Evolutionary conservation across 2,797 vertebrate species (phyloP), one percentile per base, ranked within the genome.

Genomic region (Protosalanx chinensis): DNA sequence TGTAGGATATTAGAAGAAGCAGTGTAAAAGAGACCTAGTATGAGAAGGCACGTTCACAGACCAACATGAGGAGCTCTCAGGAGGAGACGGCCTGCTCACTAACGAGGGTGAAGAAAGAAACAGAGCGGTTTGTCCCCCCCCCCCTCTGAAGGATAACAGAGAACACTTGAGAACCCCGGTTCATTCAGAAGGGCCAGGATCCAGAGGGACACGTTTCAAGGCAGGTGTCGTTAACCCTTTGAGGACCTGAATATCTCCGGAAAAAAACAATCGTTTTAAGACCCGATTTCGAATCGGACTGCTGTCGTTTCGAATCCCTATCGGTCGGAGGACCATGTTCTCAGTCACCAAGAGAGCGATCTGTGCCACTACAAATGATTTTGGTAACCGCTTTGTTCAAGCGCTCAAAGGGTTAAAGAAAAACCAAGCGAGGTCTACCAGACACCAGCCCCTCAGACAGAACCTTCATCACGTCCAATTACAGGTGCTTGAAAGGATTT

Each of bases 21-120:
- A 91, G 91, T 46, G 41, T 46, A 12, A 46, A 46, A 46, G 10
- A 46, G 51, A 56, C 18, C 74, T 81, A 93, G 89, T 88, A 88
- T 86, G 89, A 96, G 93, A 97, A 96, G 95, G 96, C 96, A 98
- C 95, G 95, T 92, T 94, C 94, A 97, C 95, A 96, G 95, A 94
- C 90, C 90, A 83, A 92, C 94, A 94, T 92, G 91, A 94, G 91
- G 89, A 90, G 87, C 85, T 91, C 89, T 88, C 92, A 91, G 84
- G 90, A 85, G 89, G 80, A 90, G 89, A 94, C 91, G 94, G 82
- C 74, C 73, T 77, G 82, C 70, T 85, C 85, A 75, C 41, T 84
- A 85, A 90, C 90, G 91, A 88, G 90, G 90, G 90, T 90, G 89
- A 83, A 87, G 84, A 91, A 90, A 91, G 90, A 81, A 91, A 90